Conservation (phyloP, 1,140 invertebrate genomes). For the Cecropterus lyciades region DNA sequence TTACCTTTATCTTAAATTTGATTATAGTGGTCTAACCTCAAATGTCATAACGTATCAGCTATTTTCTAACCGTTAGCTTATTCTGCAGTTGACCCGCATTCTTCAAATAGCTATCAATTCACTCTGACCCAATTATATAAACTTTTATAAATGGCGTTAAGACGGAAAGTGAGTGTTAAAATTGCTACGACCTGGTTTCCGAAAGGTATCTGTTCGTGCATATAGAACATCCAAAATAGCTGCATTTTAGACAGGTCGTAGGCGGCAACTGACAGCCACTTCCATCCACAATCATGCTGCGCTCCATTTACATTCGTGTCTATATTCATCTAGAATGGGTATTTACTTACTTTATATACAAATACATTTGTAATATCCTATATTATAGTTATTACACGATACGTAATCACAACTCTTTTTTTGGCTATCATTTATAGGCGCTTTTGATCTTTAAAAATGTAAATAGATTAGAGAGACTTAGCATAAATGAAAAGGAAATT, state of each 20-base stretch:
- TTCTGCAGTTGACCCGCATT: slow-evolving; percentile 1
- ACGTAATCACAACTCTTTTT: no score
- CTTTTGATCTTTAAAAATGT: no score
- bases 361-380: no score
- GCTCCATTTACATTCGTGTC: not conserved
- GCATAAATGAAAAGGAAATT: no score
- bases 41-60: not conserved
- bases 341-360: no score
- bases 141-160: slow-evolving; percentile 9
- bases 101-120: slow-evolving; percentile 13
- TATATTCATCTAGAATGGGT: no score
- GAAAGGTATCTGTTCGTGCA: slow-evolving; percentile 15
- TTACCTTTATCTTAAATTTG: no score
- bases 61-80: not conserved
- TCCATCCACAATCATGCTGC: slow-evolving; percentile 2
- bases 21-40: not conserved
- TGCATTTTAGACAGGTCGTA: slow-evolving; percentile 3
- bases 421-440: no score
- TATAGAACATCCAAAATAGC: slow-evolving; percentile 9
- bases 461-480: no score
- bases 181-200: slow-evolving; percentile 20
- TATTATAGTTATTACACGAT: no score
- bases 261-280: slow-evolving; percentile 11
- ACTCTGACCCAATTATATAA: slow-evolving; percentile 18
- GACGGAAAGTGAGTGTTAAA: slow-evolving; percentile 16